Evolutionary conservation across 2,888 invertebrate genomes (phyloP), one percentile per base, ranked within the genome.

Genomic region (Vanessa cardui): DNA sequence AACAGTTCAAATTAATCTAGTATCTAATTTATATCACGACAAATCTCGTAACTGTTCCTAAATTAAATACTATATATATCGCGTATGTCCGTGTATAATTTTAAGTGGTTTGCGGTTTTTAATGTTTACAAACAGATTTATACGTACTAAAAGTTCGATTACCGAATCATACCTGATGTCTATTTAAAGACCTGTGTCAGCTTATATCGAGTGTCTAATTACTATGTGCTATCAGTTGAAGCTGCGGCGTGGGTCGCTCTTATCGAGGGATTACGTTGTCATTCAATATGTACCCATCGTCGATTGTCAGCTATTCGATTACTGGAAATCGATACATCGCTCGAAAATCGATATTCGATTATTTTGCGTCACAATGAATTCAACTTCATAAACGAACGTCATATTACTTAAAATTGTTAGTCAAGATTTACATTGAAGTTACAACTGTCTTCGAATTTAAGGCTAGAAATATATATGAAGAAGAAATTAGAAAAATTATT

Each of bases 181-280:
- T 66, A 60, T 60, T 54, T 61, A 54, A 54, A 66, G 60, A 65
- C 54, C 54, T 45, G 31, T 52, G 60, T 54, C 60, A 66, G 65
- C 65, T 44, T 44, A 8, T 39, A 15, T 61, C 20, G 31, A 31
- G 65, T 46, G 21, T 66, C 60, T 61, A 61, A 61, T 66, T 61
- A 61, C 45, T 46, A 21, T n/a, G 18, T 21, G 59, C 5, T 59
- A 59, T 59, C 65, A 44, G 59, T 20, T 21, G 46, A 44, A 58
- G 44, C 50, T 3, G 15, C 52, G 45, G 52, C 60, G 65, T 60
- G 54, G 54, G 65, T 39, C 54, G 65, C 6, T 15, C 21, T 59
- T 66, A 66, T 66, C 65, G 21, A 9, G 26, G 60, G 65, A 66
- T 66, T 61, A 61, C 26, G 45, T 18, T 61, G 64, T 58, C 64